These are phyloP conservation scores for Acleris emargana DNA, from an alignment of 2,888 invertebrate species.

Conservation along the genomic window DNA sequence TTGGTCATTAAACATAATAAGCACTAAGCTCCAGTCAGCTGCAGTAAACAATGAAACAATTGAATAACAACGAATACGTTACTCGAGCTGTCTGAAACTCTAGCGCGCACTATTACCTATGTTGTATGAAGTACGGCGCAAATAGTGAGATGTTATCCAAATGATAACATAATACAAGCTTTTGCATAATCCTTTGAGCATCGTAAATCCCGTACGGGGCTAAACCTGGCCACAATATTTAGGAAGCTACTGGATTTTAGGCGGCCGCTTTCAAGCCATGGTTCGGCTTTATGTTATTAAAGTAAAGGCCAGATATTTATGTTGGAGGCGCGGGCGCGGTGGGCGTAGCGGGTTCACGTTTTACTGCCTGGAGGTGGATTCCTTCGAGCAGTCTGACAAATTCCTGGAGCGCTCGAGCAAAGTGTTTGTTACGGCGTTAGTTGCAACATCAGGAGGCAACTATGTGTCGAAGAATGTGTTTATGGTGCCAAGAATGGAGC, in stretches of 20 bases:
- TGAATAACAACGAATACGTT: too few relatives aligned
- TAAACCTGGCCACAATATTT: conserved; percentile 65
- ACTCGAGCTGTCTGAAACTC: too few relatives aligned
- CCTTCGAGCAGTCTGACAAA: conserved; percentile 67
- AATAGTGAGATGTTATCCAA: conserved; percentile 52
- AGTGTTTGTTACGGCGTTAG: conserved; percentile 71
- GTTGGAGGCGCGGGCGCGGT: conserved; percentile 55
- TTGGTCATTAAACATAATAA: too few relatives aligned
- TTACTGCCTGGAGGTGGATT: conserved; percentile 63
- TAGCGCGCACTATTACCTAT: background rate
- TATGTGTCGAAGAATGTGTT: conserved; percentile 83
- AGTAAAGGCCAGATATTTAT: conserved; percentile 67
- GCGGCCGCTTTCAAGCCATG: conserved; percentile 53
- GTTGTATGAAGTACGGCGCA: conserved; percentile 23
- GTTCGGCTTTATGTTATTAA: conserved; percentile 62
- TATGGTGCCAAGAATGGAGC: conserved; percentile 79
- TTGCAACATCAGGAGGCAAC: conserved; percentile 74
- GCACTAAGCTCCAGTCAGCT: too few relatives aligned
- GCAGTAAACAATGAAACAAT: too few relatives aligned
- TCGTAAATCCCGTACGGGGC: conserved; percentile 68
- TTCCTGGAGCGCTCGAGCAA: conserved; percentile 66
- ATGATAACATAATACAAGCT: conserved; percentile 47
- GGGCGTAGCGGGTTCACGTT: conserved; percentile 54
- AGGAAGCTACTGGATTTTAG: conserved; percentile 60
- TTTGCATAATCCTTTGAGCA: conserved; percentile 62